Evolutionary conservation across 2,888 invertebrate species (phyloP), one percentile per base, ranked within the genome.

Genomic region (Trachelus stipa): DNA sequence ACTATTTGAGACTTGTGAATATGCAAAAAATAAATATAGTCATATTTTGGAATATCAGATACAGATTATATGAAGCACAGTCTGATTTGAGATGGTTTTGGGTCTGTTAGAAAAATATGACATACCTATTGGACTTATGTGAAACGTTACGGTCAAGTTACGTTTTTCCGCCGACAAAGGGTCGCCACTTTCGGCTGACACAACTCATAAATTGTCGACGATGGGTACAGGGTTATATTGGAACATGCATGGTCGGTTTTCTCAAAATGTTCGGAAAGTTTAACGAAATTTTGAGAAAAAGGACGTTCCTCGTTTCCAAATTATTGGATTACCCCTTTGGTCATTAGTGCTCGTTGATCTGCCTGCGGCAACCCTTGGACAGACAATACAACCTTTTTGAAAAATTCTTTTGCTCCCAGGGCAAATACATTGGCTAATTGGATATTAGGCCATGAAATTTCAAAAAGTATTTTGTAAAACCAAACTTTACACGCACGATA

Each of bases 21-120:
- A 23, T 23, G 23, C 23, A 1, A 9, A 56, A 56, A 56, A 0
- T 56, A 56, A 2, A 1, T 9, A 23, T 2, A 15, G 4, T 56
- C 9, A 71, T 71, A 73, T 74, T 77, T 77, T 75, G 74, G 56
- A 56, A 75, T 73, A 76, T 78, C 73, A 78, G 69, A 71, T 73
- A 78, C 76, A 78, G 68, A 73, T 76, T 78, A 78, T 76, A 73
- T 34, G 76, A 73, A 37, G 73, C 78, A 78, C 75, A 78, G 78
- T 73, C 76, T 76, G 31, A 78, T 78, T 76, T 73, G 73, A 40
- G 35, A 56, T 73, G 78, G 68, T 56, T 56, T 56, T 56, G 23
- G 56, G 56, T 56, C 23, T 56, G 34, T 76, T 73, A n/a, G 77
- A 30, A 77, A 77, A 77, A 77, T 77, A 74, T 77, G 77, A 77